A percentile compares a stretch with the other conserved stretches of the same genome.
Conservation (phyloP, 2,888 invertebrate species). For the Pristionchus exspectatus region DNA sequence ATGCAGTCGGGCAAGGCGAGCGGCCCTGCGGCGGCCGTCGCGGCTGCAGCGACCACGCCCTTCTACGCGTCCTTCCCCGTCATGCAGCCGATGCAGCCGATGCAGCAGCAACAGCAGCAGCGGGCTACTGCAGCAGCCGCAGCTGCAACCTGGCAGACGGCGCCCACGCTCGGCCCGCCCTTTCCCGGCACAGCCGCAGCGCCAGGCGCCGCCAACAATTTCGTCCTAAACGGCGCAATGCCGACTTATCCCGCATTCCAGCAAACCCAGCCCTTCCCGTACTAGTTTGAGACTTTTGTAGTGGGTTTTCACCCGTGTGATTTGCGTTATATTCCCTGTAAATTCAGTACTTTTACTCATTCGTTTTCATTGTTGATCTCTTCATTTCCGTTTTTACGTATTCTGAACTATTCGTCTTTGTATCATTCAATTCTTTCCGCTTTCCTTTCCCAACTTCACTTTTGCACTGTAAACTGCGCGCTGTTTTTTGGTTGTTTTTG, state of each 20-base stretch:
- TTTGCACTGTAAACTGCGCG: conserved; percentile 15
- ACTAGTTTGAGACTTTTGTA: background rate
- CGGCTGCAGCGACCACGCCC: background rate
- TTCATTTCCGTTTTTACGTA: background rate
- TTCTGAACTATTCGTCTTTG: background rate
- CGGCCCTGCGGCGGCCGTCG: background rate
- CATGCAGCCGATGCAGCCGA: conserved; percentile 41
- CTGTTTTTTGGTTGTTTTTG: background rate
- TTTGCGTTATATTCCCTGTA: background rate
- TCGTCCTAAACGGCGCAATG: background rate
- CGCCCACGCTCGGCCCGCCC: background rate
- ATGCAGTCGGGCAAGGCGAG: conserved; percentile 8
- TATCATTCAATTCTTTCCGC: conserved; percentile 7
- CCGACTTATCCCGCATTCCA: background rate
- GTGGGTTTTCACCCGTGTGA: background rate
- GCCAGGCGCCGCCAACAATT: background rate
- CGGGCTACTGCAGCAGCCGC: background rate
- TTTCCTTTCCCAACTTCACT: background rate
- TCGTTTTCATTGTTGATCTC: conserved; percentile 10
- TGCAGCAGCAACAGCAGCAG: conserved; percentile 43
- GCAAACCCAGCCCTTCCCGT: background rate
- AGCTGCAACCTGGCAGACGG: background rate
- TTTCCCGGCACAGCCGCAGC: conserved; percentile 9
- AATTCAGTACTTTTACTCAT: background rate
- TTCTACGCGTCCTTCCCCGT: background rate